Conservation (phyloP, 2,113 vertebrate genomes). For the Lamprologus sp. region DNA sequence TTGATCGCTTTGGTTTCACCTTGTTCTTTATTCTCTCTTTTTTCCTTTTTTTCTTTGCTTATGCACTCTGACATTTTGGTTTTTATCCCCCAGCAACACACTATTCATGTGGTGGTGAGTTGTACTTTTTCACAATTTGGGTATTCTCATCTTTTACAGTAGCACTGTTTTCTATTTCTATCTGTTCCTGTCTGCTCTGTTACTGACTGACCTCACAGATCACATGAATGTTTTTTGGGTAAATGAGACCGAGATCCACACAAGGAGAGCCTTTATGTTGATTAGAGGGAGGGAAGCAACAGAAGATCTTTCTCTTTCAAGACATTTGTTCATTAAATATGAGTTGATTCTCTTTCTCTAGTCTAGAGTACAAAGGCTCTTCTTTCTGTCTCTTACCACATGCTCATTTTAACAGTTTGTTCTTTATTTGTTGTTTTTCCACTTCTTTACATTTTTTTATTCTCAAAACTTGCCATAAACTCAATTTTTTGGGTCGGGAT, state of each 20-base stretch:
- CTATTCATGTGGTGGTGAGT: constrained; percentile 99
- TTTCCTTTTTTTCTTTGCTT: constrained; percentile 77
- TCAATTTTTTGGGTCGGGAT: not conserved
- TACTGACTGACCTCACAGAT: constrained; percentile 42
- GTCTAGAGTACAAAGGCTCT: not conserved
- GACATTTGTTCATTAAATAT: not conserved
- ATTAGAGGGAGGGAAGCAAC: not conserved
- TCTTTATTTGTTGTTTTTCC: not conserved
- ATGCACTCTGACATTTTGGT: constrained; percentile 87
- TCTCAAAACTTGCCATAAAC: not conserved
- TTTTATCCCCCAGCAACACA: constrained; percentile 91
- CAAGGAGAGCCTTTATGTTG: constrained; percentile 43
- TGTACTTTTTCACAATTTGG: constrained; percentile 63
- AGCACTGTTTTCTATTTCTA: constrained; percentile 10
- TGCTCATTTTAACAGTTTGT: not conserved
- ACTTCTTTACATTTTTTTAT: not conserved
- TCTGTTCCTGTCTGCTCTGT: constrained; percentile 7
- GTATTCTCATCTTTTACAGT: constrained; percentile 25
- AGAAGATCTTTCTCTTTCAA: not conserved
- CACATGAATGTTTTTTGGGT: constrained; percentile 61
- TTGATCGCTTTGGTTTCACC: constrained; percentile 58
- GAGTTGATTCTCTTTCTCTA: not conserved
- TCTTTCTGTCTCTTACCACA: not conserved
- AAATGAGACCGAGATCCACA: constrained; percentile 2
- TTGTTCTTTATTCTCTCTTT: constrained; percentile 63